Conservation (phyloP, 1,140 invertebrate genomes). For the Acromyrmex echinatior region DNA sequence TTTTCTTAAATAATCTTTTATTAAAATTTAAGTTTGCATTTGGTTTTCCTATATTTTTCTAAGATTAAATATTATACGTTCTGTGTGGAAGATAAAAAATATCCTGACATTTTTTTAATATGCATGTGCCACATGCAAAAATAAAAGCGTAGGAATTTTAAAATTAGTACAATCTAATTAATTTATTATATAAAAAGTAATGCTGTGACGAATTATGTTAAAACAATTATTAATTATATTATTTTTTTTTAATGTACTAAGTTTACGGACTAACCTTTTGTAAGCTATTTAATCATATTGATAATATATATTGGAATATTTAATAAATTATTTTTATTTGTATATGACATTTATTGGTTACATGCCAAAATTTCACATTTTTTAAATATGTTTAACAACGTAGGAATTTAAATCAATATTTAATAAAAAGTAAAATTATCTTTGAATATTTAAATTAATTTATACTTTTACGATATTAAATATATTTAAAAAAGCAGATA, state of each 20-base stretch:
- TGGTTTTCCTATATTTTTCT: neutral
- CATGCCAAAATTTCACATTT: neutral
- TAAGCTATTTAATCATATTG: neutral
- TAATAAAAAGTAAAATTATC: neutral
- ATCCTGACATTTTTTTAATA: too few species aligned
- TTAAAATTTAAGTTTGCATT: neutral
- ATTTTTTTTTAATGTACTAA: neutral
- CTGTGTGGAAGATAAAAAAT: neutral
- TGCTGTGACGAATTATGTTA: neutral
- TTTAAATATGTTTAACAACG: neutral
- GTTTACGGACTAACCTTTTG: neutral
- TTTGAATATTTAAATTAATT: slow-evolving; percentile 22
- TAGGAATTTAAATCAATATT: slow-evolving; percentile 15
- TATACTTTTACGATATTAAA: neutral
- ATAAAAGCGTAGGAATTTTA: too few species aligned
- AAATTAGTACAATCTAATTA: too few species aligned
- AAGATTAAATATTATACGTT: neutral
- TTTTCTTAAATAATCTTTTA: neutral
- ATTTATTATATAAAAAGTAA: too few species aligned
- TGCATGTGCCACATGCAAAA: too few species aligned
- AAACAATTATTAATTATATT: neutral
- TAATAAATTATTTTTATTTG: neutral
- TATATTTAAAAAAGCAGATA: neutral
- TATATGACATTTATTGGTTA: neutral
- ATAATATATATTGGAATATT: neutral